phyloP scores from a whole-genome alignment of 2,113 vertebrate genomes.

The Myotis davidii region DNA sequence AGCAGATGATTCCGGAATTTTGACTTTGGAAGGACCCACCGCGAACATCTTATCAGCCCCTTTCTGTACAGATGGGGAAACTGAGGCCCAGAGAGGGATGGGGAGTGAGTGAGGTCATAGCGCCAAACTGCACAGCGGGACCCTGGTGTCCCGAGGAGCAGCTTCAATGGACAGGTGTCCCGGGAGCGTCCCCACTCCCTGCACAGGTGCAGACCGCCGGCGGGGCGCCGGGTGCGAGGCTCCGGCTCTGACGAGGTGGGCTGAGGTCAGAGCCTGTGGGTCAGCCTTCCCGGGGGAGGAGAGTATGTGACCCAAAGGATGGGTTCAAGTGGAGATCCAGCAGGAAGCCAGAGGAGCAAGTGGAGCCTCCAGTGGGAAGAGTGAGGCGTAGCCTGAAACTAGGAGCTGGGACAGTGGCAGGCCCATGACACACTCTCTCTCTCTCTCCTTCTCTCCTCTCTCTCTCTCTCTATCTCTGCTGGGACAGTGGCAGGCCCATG shows the following conservation, averaged over 20 bases:
- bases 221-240: too few species aligned
- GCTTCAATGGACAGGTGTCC: rapidly evolving
- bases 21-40: background rate
- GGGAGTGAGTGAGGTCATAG: rapidly evolving
- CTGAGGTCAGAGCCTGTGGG: background rate
- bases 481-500: background rate
- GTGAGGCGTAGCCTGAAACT: background rate
- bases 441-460: background rate
- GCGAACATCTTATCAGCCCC: background rate
- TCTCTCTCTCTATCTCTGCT: rapidly evolving
- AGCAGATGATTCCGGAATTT: background rate
- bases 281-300: background rate
- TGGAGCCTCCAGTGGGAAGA: background rate
- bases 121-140: background rate
- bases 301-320: background rate
- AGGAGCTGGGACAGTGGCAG: background rate
- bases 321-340: background rate
- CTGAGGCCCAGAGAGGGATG: background rate
- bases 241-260: background rate
- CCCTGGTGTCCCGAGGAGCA: rapidly evolving
- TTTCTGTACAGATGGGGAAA: background rate
- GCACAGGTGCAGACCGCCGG: background rate
- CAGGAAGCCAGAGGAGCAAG: background rate
- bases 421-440: rapidly evolving
- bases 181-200: rapidly evolving